Evolutionary conservation across 2,888 invertebrate species (phyloP).

Genomic region (Cryptus viduatorius): DNA sequence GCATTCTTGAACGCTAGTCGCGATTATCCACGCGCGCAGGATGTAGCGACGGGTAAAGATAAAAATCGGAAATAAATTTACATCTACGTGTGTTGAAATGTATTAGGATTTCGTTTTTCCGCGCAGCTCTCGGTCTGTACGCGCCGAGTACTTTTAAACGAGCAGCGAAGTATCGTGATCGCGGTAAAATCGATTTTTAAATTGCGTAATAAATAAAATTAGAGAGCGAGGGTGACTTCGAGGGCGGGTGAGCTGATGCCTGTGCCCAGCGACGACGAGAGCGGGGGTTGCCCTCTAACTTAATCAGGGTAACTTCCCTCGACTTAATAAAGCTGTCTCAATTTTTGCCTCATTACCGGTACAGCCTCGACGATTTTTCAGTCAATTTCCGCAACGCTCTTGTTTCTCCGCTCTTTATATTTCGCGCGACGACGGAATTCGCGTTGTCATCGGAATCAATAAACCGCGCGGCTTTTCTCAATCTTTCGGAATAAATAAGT

Average conservation of each 20-base stretch:
- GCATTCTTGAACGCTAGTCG: conserved; percentile 63
- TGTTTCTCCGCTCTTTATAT: background rate
- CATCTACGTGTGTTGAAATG: conserved; percentile 31
- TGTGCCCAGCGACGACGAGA: conserved; percentile 64
- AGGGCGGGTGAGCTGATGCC: conserved; percentile 56
- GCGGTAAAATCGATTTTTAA: conserved; percentile 82
- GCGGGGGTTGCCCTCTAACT: conserved; percentile 77
- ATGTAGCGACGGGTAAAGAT: background rate
- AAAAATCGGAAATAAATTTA: conserved; percentile 32
- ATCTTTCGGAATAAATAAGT: background rate
- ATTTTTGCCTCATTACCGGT: conserved; percentile 83
- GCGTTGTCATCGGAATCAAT: conserved; percentile 18
- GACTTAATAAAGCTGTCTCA: conserved; percentile 84
- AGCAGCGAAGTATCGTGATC: conserved; percentile 71
- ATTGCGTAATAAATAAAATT: conserved; percentile 85
- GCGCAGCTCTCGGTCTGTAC: background rate
- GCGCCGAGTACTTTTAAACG: conserved; percentile 41
- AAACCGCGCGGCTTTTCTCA: background rate
- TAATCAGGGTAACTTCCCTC: conserved; percentile 82
- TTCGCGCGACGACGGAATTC: conserved; percentile 18
- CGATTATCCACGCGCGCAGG: background rate
- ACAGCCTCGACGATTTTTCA: conserved; percentile 77
- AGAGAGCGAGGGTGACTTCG: conserved; percentile 80
- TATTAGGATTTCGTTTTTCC: conserved; percentile 36
- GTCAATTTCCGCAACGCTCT: conserved; percentile 59